phyloP scores from a whole-genome alignment of 2,888 invertebrate species.

The Heteromurus nitidus region DNA sequence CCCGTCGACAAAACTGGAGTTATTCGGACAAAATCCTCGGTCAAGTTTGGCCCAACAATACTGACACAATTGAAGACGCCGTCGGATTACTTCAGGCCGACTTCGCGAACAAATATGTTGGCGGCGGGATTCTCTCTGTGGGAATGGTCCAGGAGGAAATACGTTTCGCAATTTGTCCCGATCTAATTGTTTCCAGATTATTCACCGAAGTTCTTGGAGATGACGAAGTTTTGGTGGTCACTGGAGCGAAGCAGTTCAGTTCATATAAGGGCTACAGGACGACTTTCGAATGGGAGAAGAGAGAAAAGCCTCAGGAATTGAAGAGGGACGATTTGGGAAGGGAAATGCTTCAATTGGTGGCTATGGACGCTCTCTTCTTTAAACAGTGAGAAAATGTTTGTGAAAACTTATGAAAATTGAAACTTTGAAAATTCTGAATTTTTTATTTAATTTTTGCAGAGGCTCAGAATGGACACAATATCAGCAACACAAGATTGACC shows the following conservation, averaged over 20 bases:
- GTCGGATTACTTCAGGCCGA: constrained; percentile 93
- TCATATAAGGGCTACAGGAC: constrained; percentile 76
- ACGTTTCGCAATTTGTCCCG: constrained; percentile 94
- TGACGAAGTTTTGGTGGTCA: constrained; percentile 88
- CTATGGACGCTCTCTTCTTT: constrained; percentile 77
- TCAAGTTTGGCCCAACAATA: constrained; percentile 75
- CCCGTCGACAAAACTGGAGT: neutral
- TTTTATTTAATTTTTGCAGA: constrained; percentile 65
- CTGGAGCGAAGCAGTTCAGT: constrained; percentile 77
- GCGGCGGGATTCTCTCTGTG: constrained; percentile 84
- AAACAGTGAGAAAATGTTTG: neutral
- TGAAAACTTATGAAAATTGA: neutral
- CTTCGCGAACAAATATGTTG: constrained; percentile 87
- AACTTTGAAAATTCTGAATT: neutral
- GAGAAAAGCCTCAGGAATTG: neutral
- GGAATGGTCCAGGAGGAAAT: constrained; percentile 99
- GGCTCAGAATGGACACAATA: constrained; percentile 8
- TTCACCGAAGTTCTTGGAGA: constrained; percentile 85
- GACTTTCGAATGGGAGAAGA: constrained; percentile 75
- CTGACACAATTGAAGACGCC: constrained; percentile 89
- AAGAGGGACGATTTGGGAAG: constrained; percentile 17
- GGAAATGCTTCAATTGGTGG: constrained; percentile 75
- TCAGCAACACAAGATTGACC: constrained; percentile 71
- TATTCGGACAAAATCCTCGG: neutral
- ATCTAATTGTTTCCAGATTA: constrained; percentile 89